Conservation (phyloP, 1,140 invertebrate genomes). For the Saccostrea cuccullata region DNA sequence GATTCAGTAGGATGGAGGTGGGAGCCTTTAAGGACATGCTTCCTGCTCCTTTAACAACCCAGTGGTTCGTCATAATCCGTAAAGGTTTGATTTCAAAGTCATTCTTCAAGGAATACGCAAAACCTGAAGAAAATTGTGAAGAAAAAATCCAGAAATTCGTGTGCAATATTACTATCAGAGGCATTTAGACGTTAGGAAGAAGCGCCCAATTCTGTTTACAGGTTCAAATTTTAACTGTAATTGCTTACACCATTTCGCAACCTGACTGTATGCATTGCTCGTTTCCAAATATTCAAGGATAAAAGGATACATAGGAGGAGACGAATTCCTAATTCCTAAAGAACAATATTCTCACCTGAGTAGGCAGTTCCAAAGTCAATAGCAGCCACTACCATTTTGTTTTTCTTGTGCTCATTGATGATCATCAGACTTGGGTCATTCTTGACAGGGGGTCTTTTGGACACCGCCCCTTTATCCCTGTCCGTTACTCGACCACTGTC, state of each 20-base stretch:
- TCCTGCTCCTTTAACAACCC: slow-evolving; percentile 27
- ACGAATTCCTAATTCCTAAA: neutral
- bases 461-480: neutral
- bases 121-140: neutral
- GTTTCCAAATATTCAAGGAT: too few species aligned
- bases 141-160: too few species aligned
- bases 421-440: slow-evolving; percentile 7
- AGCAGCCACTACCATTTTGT: slow-evolving; percentile 45
- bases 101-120: slow-evolving; percentile 21
- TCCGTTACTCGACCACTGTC: neutral
- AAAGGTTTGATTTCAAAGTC: slow-evolving; percentile 41
- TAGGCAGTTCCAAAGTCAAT: slow-evolving; percentile 51
- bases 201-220: too few species aligned
- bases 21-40: slow-evolving; percentile 48
- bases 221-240: too few species aligned
- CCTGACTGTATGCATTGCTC: too few species aligned
- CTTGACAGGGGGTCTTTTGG: neutral
- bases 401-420: slow-evolving; percentile 39
- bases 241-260: too few species aligned
- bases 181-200: too few species aligned
- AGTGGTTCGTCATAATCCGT: slow-evolving; percentile 44
- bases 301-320: too few species aligned
- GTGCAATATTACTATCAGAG: too few species aligned
- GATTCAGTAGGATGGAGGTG: slow-evolving; percentile 42
- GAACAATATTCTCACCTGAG: slow-evolving; percentile 39